Evolutionary conservation across 2,888 invertebrate genomes (phyloP).

Genomic region (Epinotia nisella): DNA sequence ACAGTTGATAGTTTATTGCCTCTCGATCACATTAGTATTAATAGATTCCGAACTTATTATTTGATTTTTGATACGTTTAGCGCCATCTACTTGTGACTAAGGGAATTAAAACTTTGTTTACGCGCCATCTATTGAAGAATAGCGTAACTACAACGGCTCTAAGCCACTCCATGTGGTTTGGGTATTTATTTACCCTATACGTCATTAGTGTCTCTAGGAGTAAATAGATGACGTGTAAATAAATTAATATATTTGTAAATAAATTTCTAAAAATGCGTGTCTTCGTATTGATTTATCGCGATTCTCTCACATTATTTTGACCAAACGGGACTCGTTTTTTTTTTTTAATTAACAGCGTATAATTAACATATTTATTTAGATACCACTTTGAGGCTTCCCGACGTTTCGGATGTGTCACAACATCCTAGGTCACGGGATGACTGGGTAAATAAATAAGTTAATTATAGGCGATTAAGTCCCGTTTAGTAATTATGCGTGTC

Average conservation of each 20-base stretch:
- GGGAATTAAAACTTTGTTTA: neutral
- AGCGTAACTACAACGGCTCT: neutral
- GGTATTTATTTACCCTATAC: neutral
- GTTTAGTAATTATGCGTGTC: no score
- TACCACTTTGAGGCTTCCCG: no score
- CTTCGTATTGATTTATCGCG: no score
- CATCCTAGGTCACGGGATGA: no score
- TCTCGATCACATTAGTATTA: conserved; percentile 33
- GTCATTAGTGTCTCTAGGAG: neutral
- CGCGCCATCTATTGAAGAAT: conserved; percentile 21
- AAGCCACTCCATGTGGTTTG: neutral
- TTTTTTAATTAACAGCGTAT: no score
- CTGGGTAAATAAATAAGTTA: no score
- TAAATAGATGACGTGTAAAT: conserved; percentile 16
- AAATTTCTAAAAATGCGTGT: no score
- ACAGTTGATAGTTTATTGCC: conserved; percentile 29
- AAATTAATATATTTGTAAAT: neutral
- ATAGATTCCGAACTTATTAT: conserved; percentile 39
- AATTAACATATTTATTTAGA: no score
- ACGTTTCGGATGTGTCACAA: no score
- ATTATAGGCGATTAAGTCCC: no score
- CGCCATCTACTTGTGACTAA: conserved; percentile 46
- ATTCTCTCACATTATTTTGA: no score
- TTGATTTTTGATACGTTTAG: conserved; percentile 33
- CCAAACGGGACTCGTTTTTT: no score